Conservation (phyloP, 2,797 vertebrate genomes). For the Carapus acus region DNA sequence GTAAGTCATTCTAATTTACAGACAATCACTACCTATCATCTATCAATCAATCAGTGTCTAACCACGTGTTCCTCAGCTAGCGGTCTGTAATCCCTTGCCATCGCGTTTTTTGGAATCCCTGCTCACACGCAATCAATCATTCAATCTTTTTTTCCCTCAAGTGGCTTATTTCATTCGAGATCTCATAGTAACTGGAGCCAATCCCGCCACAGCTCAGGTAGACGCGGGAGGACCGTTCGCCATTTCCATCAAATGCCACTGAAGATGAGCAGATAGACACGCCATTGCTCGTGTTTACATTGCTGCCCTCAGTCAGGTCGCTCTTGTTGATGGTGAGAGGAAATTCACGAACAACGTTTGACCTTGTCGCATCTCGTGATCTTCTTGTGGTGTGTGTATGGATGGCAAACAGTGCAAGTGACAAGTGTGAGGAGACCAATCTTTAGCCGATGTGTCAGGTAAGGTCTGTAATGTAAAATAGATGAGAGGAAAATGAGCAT, state of each 20-base stretch:
- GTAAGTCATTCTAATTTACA: slow-evolving; percentile 32
- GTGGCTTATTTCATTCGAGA: neutral
- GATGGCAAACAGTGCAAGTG: neutral
- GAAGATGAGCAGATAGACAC: neutral
- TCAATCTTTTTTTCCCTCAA: slow-evolving; percentile 1
- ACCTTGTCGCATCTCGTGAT: neutral
- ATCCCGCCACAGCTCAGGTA: neutral
- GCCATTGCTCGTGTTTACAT: no score
- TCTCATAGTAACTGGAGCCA: neutral
- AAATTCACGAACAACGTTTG: neutral
- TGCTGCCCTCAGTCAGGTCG: no score
- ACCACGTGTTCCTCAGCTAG: neutral
- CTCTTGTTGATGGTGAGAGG: no score
- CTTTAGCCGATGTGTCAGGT: neutral
- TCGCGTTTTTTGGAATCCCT: slow-evolving; percentile 9
- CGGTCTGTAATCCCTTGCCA: slow-evolving; percentile 7
- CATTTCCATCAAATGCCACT: neutral
- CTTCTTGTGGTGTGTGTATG: neutral
- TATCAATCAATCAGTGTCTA: slow-evolving; percentile 16
- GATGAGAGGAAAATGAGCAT: no score
- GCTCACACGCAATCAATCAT: neutral
- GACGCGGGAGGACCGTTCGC: neutral
- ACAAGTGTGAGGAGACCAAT: neutral
- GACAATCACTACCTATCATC: slow-evolving; percentile 27
- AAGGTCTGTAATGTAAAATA: no score